Base-by-base conservation (phyloP, 1,140 invertebrate species). In the Aporrectodea caliginosa region DNA sequence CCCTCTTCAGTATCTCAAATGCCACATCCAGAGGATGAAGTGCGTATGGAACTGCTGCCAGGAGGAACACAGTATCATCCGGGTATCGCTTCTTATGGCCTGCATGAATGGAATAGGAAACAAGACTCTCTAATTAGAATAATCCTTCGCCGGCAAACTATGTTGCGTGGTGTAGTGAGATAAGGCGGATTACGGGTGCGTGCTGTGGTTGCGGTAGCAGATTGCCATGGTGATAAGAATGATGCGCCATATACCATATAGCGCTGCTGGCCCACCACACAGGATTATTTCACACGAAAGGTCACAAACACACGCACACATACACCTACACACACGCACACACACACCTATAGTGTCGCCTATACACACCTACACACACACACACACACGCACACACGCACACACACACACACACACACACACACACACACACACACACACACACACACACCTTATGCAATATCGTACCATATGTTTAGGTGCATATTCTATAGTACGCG, bases 361-460 rank as follows among this genome's bases (percentile, higher is more conserved):
- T 12, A 58, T 22, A 58, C 43, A 58, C 43, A 22, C 43, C 6
- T 58, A 58, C 43, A 58, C 43, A 58, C 43, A 58, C 43, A 58
- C 43, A 58, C 43, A 58, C 43, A 58, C 43, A 58, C 43, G 43
- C n/a, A n/a, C n/a, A n/a, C n/a, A n/a, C n/a, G n/a, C n/a, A n/a
- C n/a, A n/a, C n/a, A n/a, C n/a, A n/a, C n/a, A n/a, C n/a, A n/a
- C n/a, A n/a, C n/a, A n/a, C n/a, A n/a, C n/a, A n/a, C n/a, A n/a
- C n/a, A n/a, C n/a, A n/a, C n/a, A n/a, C n/a, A n/a, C n/a, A n/a
- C n/a, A n/a, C n/a, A n/a, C n/a, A n/a, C n/a, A n/a, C n/a, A n/a
- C n/a, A n/a, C n/a, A n/a, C n/a, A n/a, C n/a, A n/a, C n/a, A n/a
- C n/a, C n/a, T n/a, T n/a, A n/a, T n/a, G n/a, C n/a, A n/a, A n/a